Evolutionary conservation across 2,113 vertebrate species (phyloP), one percentile per base, ranked within the genome.

Genomic region (Centropristis striata): DNA sequence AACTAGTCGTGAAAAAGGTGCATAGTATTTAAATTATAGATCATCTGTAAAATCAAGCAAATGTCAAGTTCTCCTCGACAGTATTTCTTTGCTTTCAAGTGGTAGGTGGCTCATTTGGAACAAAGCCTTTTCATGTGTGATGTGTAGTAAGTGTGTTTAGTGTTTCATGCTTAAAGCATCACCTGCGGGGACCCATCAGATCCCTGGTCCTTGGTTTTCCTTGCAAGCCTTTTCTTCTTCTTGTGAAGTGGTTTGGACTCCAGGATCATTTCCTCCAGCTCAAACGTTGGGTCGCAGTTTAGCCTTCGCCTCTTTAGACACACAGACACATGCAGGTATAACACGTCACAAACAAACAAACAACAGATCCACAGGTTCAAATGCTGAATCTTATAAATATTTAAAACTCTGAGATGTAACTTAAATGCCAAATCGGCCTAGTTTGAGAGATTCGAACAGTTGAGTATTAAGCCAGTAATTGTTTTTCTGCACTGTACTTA

Each of bases 221-320:
- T 97, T 1, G 97, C 98, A 73, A 99, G 93, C 14, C 98, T 95
- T 71, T 98, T 98, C 86, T 99, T 99, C 88, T 99, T 99, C 94
- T 99, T 99, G 89, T 99, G 98, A 76, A 99, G 96, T 4, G 98
- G 98, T 91, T 97, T 99, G 64, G 98, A 96, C 90, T 99, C 98
- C 69, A 99, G 94, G 88, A 99, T 99, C 98, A 99, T 99, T 93
- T 99, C 98, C 92, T 99, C 98, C 49, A 99, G 95, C 88, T 99
- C 98, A 84, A 99, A 99, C 7, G 97, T 91, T 9, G 98, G 98
- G 88, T 99, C 98, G 71, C 98, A 99, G 84, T 99, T 99, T 49
- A 99, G 92, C 86, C 97, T 95, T 49, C 97, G 95, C 87, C 96
- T 98, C 98, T 99, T 78, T 7, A 27, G 8, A 75, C 32, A 71